Evolutionary conservation across 2,113 vertebrate genomes (phyloP), one percentile per base, ranked within the genome.

Genomic region (Condylura cristata): DNA sequence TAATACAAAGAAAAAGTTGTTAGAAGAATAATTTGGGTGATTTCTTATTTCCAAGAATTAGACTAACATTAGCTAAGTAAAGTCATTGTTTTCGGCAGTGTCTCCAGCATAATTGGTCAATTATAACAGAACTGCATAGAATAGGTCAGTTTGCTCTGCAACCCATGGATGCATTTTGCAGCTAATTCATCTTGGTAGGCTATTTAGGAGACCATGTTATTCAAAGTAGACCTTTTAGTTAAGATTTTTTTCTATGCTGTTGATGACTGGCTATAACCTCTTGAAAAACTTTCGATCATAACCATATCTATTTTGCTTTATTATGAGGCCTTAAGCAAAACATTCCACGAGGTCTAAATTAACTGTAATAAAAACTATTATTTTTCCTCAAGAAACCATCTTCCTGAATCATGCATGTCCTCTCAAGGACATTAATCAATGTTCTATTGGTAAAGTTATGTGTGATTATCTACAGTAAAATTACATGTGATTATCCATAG

Each of bases 31-130:
- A 89, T 93, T 82, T 90, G 70, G 34, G 58, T 89, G 74, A 92
- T 86, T 66, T 37, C 51, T 39, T 86, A 90, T 86, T 96, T 94
- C 34, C 80, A 94, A 53, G 53, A 92, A 86, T 61, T 86, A 90
- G 72, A 79, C 30, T 94, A 93, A 74, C 48, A 75, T 93, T 93
- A 93, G 46, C 65, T 81, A 96, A 93, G 51, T 44, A 65, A 90
- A 88, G 58, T 70, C 44, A 86, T 65, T 83, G 80, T 89, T 96
- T 95, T 90, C 78, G 63, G 11, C 44, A 93, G 4, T 71, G 63
- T 83, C 65, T 58, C 86, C 34, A 82, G 79, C 11, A 92, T 94
- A 95, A 95, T 46, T 87, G 39, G 39, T 72, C 70, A 95, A 93
- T 89, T 95, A 80, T 26, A 60, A 72, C 39, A 81, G 68, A 86